These are phyloP conservation scores for Pangasius krempfi DNA, from an alignment of 2,797 vertebrate genomes.

Conservation along the genomic window DNA sequence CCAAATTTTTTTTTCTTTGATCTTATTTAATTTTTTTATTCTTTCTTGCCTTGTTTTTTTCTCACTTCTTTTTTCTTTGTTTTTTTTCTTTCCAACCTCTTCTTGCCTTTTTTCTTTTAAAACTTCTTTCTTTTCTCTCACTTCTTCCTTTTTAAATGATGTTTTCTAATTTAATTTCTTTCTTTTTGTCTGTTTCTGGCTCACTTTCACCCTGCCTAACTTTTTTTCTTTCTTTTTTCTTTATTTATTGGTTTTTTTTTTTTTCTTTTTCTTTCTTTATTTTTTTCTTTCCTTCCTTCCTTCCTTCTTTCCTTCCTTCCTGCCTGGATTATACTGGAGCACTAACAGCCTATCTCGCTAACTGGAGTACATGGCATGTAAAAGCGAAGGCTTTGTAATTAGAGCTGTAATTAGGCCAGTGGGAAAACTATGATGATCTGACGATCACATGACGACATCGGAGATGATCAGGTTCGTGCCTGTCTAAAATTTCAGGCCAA, in stretches of 20 bases:
- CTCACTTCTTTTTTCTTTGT: neutral
- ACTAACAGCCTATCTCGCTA: neutral
- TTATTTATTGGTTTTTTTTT: no score
- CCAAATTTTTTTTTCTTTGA: no score
- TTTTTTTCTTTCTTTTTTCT: neutral
- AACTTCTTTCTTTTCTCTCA: neutral
- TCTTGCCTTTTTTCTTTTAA: neutral
- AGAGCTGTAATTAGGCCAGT: neutral
- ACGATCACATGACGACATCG: neutral
- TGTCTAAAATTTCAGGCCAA: neutral
- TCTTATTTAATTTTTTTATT: neutral
- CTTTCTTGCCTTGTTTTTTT: neutral
- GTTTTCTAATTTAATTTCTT: neutral
- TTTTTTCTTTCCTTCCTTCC: neutral
- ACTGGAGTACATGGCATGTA: neutral
- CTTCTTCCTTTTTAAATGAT: neutral
- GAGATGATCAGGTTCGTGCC: neutral
- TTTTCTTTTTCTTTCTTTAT: neutral
- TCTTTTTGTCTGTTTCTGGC: neutral
- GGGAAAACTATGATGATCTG: neutral
- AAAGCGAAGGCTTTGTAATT: neutral
- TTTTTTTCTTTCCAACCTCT: no score
- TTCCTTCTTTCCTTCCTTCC: no score
- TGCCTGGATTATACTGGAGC: neutral
- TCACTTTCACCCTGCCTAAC: neutral